phyloP scores from a whole-genome alignment of 2,113 vertebrate species.

The Excalfactoria chinensis region DNA sequence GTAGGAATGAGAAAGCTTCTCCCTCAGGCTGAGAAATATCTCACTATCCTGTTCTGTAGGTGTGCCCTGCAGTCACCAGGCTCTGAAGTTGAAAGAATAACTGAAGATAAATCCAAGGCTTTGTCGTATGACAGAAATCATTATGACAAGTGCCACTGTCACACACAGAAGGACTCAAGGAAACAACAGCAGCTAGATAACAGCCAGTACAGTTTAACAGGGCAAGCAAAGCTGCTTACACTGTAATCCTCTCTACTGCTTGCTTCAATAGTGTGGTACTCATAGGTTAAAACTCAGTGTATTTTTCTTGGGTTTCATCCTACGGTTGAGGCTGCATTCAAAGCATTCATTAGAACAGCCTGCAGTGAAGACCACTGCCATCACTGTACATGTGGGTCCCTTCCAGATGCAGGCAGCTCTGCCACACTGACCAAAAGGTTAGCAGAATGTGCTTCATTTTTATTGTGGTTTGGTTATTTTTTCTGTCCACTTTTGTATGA shows the following conservation, averaged over 20 bases:
- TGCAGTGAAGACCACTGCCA: background rate
- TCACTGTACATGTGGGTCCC: rapidly evolving
- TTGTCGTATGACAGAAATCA: background rate
- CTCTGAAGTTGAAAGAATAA: background rate
- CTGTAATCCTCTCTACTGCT: background rate
- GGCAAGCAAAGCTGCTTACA: background rate
- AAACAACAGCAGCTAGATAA: background rate
- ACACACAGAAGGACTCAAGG: background rate
- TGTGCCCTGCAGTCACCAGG: background rate
- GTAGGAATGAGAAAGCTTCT: background rate
- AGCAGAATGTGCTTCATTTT: background rate
- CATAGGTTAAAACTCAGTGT: background rate
- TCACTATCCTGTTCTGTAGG: rapidly evolving
- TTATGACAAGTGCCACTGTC: background rate
- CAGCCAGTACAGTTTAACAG: background rate
- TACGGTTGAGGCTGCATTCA: background rate
- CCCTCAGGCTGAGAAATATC: background rate
- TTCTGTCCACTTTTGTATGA: background rate
- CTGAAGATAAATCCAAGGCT: background rate
- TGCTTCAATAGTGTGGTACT: background rate
- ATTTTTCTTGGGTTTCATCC: background rate
- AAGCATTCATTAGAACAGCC: background rate
- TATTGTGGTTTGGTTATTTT: background rate
- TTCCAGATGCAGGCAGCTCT: background rate
- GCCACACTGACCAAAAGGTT: background rate